Evolutionary conservation across 2,113 vertebrate species (phyloP), one percentile per base, ranked within the genome.

Genomic region (Montifringilla adamsi): DNA sequence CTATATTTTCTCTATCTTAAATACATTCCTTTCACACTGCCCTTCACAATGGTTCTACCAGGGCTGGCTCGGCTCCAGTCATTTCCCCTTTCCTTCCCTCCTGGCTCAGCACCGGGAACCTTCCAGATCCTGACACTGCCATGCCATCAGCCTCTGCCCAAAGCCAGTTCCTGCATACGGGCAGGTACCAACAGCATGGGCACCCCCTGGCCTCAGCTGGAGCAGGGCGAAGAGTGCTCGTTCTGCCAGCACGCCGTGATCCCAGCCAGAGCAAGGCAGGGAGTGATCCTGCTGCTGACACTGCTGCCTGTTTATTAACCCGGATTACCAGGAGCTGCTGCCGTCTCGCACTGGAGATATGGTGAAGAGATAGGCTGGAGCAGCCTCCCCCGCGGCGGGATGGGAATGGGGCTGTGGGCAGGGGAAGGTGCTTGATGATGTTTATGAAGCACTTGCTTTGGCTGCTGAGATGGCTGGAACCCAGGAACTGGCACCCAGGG

Each of bases 301-400:
- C 27, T 3, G 10, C 44, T 69, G 37, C 50, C 30, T 96, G 91
- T 94, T 92, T 82, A 95, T 96, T 96, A 85, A 85, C 93, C 37
- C 10, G 17, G 84, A 91, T 95, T 89, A 93, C 41, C 1, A 8
- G 24, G 62, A 87, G 53, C 56, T 33, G 73, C 46, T 9, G 88
- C 59, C 5, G 94, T 94, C 95, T 96, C n/a, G 15, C 88, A 28
- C 94, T 46, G 62, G 41, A 93, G 96, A 95, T 94, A 83, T 15
- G 59, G 75, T 3, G 1, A 19, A 18, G 53, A 93, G 92, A 92
- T 95, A 92, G 75, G 49, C 33, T 50, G 53, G 20, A 74, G 66
- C 50, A 70, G 49, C 68, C 17, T 50, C 64, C 79, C 60, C 86
- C 2, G 9, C 7, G 7, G 79, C 5, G 24, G n/a, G 21, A 27